phyloP scores from a whole-genome alignment of 2,888 invertebrate species.

The Abrostola tripartita region DNA sequence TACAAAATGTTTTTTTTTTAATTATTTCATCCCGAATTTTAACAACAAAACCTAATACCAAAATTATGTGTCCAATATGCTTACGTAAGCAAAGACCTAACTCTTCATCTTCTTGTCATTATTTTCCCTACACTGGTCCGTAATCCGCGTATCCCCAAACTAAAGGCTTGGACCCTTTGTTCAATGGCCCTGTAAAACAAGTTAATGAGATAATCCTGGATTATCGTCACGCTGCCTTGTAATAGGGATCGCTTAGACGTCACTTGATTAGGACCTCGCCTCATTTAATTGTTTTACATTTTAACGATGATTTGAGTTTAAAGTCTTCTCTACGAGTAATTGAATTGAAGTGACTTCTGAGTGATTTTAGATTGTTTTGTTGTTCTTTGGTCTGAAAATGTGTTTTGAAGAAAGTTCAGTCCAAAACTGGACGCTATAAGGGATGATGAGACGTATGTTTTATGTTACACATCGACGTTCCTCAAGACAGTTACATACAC shows the following conservation, averaged over 20 bases:
- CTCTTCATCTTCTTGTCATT: constrained; percentile 20
- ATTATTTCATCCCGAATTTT: no score
- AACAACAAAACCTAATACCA: no score
- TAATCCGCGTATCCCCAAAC: constrained; percentile 32
- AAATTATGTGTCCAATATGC: neutral
- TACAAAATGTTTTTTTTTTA: no score
- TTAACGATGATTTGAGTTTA: constrained; percentile 38
- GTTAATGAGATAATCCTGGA: constrained; percentile 57
- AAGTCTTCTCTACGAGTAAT: constrained; percentile 21
- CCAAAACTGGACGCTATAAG: no score
- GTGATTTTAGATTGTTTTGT: no score
- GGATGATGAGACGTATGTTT: no score
- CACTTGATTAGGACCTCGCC: constrained; percentile 50
- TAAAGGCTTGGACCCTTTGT: constrained; percentile 43
- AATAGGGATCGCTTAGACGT: constrained; percentile 54
- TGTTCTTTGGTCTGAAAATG: no score
- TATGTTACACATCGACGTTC: no score
- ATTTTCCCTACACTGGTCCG: constrained; percentile 15
- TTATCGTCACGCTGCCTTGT: constrained; percentile 53
- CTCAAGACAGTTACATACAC: no score
- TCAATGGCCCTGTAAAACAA: constrained; percentile 53
- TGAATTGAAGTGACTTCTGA: no score
- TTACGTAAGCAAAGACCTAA: neutral
- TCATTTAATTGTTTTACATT: constrained; percentile 52
- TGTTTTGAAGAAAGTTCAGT: no score